Evolutionary conservation across 1,140 invertebrate species (phyloP).

Genomic region (Aphidius gifuensis): DNA sequence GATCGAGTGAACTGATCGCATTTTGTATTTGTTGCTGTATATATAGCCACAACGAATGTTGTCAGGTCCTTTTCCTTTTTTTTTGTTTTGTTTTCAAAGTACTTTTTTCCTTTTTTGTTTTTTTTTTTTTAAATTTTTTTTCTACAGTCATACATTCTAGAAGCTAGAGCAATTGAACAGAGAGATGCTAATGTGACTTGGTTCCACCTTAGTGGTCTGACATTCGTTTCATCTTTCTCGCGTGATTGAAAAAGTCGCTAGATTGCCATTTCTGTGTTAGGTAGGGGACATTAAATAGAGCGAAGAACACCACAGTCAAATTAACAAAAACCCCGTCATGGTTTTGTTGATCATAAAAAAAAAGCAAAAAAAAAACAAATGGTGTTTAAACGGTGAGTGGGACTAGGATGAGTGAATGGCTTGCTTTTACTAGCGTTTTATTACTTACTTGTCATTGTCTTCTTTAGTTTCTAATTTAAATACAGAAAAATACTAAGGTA

Average conservation of each 20-base stretch:
- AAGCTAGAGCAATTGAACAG: conserved; percentile 34
- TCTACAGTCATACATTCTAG: conserved; percentile 49
- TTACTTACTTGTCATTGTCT: too few species aligned
- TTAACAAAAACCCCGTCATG: conserved; percentile 43
- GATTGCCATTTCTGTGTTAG: conserved; percentile 9
- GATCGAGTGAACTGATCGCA: conserved; percentile 46
- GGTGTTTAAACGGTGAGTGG: not conserved
- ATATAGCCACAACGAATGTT: conserved; percentile 47
- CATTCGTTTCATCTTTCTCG: conserved; percentile 26
- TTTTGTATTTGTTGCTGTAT: conserved; percentile 47
- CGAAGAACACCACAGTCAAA: conserved; percentile 55
- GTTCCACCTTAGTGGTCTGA: conserved; percentile 37
- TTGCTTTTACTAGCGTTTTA: too few species aligned
- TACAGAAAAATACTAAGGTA: too few species aligned
- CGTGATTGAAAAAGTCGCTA: conserved; percentile 9
- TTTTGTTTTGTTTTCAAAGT: not conserved
- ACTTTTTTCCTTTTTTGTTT: conserved; percentile 1
- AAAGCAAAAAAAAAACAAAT: not conserved
- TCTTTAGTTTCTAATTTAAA: too few species aligned
- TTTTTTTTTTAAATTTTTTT: conserved; percentile 39
- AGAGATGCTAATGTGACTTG: conserved; percentile 17
- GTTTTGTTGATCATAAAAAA: conserved; percentile 10
- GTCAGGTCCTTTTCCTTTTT: conserved; percentile 38
- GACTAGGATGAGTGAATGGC: too few species aligned
- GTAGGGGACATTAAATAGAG: conserved; percentile 55